Evolutionary conservation across 1,140 invertebrate genomes (phyloP).

Genomic region (Agraylea sexmaculata): DNA sequence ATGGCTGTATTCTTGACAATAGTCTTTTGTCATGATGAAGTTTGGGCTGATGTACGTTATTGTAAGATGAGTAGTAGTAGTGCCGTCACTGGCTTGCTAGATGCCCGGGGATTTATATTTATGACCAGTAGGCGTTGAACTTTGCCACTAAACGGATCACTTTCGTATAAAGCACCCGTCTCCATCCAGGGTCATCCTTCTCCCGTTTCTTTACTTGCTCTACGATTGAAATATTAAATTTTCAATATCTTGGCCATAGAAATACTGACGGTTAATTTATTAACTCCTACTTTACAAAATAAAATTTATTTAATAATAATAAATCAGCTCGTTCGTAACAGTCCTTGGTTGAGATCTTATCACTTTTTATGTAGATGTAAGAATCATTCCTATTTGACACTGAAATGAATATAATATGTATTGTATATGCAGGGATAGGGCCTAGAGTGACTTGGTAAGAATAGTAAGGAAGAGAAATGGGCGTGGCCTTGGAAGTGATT

Average conservation of each 20-base stretch:
- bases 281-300: no score
- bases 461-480: not conserved
- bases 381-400: no score
- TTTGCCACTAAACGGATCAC: conserved; percentile 13
- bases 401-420: no score
- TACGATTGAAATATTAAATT: no score
- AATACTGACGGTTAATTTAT: no score
- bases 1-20: not conserved
- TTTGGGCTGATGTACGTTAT: not conserved
- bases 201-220: no score
- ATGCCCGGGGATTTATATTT: conserved; percentile 4
- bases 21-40: not conserved
- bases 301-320: no score
- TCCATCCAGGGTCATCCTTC: no score
- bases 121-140: conserved; percentile 11
- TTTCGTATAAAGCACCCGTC: conserved; percentile 16
- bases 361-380: no score
- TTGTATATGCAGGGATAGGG: not conserved
- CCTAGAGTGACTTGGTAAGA: not conserved
- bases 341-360: no score
- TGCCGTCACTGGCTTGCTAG: not conserved
- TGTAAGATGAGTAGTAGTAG: not conserved
- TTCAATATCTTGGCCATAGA: no score
- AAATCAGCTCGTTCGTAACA: no score
- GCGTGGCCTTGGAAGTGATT: conserved; percentile 10